Base-by-base conservation (phyloP, 2,113 vertebrate species). In the Theristicus caerulescens region DNA sequence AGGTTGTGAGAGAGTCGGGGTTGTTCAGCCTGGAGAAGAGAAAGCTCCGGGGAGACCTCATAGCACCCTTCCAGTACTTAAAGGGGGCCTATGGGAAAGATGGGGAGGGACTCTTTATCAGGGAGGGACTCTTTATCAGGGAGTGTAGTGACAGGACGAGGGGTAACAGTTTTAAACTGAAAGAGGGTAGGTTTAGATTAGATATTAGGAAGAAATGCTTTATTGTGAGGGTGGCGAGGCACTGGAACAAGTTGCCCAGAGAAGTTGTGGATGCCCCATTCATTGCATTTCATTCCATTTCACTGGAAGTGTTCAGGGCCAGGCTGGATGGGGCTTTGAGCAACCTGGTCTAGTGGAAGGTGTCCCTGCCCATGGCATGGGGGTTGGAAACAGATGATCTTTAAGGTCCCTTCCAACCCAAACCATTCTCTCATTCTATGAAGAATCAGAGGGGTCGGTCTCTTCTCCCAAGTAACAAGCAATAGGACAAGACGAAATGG, bases 321-420 rank as follows among this genome's bases (percentile, higher is more conserved):
- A 16, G 36, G 51, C 0, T 59, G 85, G 25, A 24, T 0, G 1
- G 29, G 38, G 52, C 15, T 72, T 2, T 17, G 62, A n/a, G 42
- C 11, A 19, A 0, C 11, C 51, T 34, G 64, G 18, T 26, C 5
- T 1, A 2, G 9, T 18, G 38, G 38, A 1, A 47, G 58, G 26
- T 16, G 57, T 34, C 70, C 31, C 44, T 29, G 57, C 13, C 34
- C 20, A 3, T n/a, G 21, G 32, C 32, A 34, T 12, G 5, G 11
- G 40, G 40, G 40, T 42, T 42, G 40, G 40, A 42, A 42, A 11
- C 40, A 5, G 18, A 3, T 16, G 42, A 1, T 8, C 18, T 59
- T 16, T 6, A 7, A 52, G 36, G 81, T 24, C 19, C 18, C 24
- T 51, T 38, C 42, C 71, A 18, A 34, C 16, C 9, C 49, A 29